These are phyloP conservation scores for Lagria hirta DNA, from an alignment of 2,888 invertebrate species.

Conservation along the genomic window DNA sequence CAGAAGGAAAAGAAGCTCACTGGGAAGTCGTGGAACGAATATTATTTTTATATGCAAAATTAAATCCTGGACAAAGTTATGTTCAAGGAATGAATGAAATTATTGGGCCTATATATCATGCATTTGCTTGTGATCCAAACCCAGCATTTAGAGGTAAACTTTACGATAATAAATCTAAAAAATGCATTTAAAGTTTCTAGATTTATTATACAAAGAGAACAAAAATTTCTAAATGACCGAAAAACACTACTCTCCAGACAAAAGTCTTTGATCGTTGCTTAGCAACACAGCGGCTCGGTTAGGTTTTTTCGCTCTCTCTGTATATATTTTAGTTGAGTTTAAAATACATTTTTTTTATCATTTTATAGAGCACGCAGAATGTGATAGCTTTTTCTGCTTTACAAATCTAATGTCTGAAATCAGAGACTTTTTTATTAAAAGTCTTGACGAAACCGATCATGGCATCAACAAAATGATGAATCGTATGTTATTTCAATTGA, in stretches of 20 bases:
- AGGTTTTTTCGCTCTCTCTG: no score
- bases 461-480: conserved; percentile 92
- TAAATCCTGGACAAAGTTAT: conserved; percentile 96
- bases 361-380: conserved; percentile 82
- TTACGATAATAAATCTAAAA: not conserved
- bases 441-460: conserved; percentile 88
- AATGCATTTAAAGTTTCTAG: not conserved
- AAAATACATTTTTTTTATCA: not conserved
- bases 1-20: conserved; percentile 91
- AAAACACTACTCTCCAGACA: no score
- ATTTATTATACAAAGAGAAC: no score
- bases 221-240: no score
- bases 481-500: conserved; percentile 74
- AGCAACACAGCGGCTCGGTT: no score
- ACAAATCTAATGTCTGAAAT: conserved; percentile 98
- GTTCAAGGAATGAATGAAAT: conserved; percentile 99
- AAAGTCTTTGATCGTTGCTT: no score
- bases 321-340: no score
- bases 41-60: conserved; percentile 94
- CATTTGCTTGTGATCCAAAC: conserved; percentile 90
- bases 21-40: conserved; percentile 99
- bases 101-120: conserved; percentile 96
- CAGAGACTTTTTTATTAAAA: conserved; percentile 95
- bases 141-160: conserved; percentile 61
- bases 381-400: conserved; percentile 98